phyloP scores from a whole-genome alignment of 2,888 invertebrate genomes.

The Acheta domesticus region DNA sequence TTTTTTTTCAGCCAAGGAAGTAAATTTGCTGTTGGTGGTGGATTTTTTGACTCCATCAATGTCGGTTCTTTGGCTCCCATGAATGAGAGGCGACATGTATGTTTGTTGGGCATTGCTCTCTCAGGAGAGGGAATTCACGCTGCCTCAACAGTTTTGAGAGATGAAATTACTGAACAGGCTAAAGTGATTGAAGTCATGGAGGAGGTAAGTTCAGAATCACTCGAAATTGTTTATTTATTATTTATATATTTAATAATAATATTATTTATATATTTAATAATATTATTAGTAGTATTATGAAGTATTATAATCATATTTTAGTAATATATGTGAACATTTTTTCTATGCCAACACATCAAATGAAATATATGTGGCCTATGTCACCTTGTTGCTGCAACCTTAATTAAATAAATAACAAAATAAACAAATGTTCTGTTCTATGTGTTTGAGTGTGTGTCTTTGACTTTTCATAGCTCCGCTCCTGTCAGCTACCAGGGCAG shows the following conservation, averaged over 20 bases:
- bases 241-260: too few species aligned
- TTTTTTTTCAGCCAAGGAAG: slow-evolving; percentile 25
- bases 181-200: neutral
- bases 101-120: neutral
- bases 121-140: neutral
- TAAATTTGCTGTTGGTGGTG: slow-evolving; percentile 29
- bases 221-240: too few species aligned
- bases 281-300: too few species aligned
- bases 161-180: neutral
- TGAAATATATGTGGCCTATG: too few species aligned
- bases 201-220: neutral
- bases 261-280: too few species aligned
- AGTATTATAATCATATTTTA: too few species aligned
- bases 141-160: neutral
- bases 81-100: neutral
- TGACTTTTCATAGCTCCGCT: neutral
- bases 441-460: too few species aligned
- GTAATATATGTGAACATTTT: too few species aligned
- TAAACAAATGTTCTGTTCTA: too few species aligned
- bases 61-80: neutral
- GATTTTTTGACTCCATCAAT: slow-evolving; percentile 20
- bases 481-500: slow-evolving; percentile 12
- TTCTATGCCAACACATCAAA: too few species aligned
- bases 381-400: too few species aligned
- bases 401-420: too few species aligned